Evolutionary conservation across 2,888 invertebrate genomes (phyloP), one percentile per base, ranked within the genome.

Genomic region (Thereva nobilitata): DNA sequence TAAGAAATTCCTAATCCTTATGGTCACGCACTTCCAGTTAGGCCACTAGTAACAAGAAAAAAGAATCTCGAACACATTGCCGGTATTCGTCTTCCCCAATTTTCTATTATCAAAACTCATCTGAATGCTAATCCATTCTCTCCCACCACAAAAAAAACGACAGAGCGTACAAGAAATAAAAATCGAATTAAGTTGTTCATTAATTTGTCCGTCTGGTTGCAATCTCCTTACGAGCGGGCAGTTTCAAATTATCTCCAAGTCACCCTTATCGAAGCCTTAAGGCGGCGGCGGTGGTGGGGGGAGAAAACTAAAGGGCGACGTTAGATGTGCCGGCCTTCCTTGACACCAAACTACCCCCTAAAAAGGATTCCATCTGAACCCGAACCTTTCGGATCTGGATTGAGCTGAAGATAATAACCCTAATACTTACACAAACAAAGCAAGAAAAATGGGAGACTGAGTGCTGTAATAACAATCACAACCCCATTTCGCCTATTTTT

Each of bases 121-220:
- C 50, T 61, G 38, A 23, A 41, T 34, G 61, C 35, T 61, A 61
- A 61, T 61, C 61, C 50, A 8, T 23, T 38, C 37, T 9, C 57
- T 5, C 12, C 45, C 47, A 38, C 57, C 12, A 12, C 35, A 37
- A 7, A 45, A 37, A 9, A 59, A 4, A 41, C n/a, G 34, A 42
- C 34, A n/a, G 40, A 61, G 64, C 53, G 41, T 37, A 64, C 50
- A 59, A 45, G 40, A 69, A 68, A 67, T 70, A 70, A 68, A 67
- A 68, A 64, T 68, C 70, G 67, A 70, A 68, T 70, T 70, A 70
- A 70, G 64, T 68, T 68, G 64, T 70, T 68, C 68, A 70, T 70
- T 68, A 70, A 70, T 70, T 70, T 70, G 67, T 68, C 64, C 59
- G 54, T 45, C 53, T 64, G 53, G 64, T 54, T 45, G 64, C 65